A percentile compares a stretch with the other conserved stretches of the same genome.
Evolutionary conservation across 2,797 vertebrate species (phyloP).

Genomic region (Myotis daubentonii): DNA sequence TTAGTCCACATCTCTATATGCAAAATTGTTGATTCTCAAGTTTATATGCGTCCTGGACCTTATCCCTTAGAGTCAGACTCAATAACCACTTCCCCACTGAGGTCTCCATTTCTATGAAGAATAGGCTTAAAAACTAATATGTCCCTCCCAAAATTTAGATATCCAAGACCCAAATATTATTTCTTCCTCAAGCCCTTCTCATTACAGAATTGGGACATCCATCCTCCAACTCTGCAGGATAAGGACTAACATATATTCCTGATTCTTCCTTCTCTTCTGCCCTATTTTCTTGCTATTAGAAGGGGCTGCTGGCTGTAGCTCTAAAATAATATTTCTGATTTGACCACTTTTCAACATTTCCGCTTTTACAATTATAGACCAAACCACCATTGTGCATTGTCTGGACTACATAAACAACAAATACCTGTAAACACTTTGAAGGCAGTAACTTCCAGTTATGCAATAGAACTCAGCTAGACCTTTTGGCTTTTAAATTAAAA

Average conservation of each 20-base stretch:
- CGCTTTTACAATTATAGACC: background rate
- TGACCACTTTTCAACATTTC: background rate
- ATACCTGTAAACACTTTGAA: background rate
- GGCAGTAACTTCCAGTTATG: background rate
- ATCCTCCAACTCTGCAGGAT: background rate
- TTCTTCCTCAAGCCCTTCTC: background rate
- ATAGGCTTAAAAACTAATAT: background rate
- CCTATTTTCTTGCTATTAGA: background rate
- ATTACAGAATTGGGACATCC: background rate
- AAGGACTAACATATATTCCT: background rate
- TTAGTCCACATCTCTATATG: background rate
- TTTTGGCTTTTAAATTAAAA: background rate
- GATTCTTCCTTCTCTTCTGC: background rate
- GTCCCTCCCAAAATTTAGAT: background rate
- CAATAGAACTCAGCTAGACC: background rate
- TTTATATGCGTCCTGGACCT: background rate
- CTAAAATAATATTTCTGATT: background rate
- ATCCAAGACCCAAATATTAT: too few species aligned
- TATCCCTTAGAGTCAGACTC: background rate
- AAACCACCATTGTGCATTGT: background rate
- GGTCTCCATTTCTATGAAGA: background rate
- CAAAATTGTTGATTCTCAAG: background rate
- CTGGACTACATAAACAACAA: background rate
- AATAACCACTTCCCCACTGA: background rate
- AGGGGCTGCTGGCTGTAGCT: background rate